A percentile compares a stretch with the other conserved stretches of the same genome.
Evolutionary conservation across 2,797 vertebrate genomes (phyloP).

Genomic region (Syngnathus rostellatus): DNA sequence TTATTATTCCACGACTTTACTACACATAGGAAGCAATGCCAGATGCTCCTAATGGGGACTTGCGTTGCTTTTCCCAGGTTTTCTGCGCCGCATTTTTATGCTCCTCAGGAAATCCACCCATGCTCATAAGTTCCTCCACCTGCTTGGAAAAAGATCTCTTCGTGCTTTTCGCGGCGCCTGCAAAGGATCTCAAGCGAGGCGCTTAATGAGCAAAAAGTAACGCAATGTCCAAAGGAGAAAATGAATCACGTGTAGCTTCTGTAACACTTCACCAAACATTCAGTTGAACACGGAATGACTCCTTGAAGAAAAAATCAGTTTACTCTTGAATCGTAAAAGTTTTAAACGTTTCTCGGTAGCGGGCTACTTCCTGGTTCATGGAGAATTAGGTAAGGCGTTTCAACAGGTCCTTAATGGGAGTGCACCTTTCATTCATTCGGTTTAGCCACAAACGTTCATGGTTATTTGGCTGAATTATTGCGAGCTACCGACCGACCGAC

Average conservation of each 20-base stretch:
- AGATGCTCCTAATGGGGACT: constrained; percentile 44
- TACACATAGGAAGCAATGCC: constrained; percentile 57
- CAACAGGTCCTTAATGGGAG: neutral
- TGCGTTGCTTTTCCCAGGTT: constrained; percentile 48
- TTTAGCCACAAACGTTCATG: neutral
- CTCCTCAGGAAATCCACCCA: constrained; percentile 65
- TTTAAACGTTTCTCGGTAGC: neutral
- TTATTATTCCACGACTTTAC: constrained; percentile 62
- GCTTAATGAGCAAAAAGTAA: constrained; percentile 27
- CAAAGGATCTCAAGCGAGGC: constrained; percentile 56
- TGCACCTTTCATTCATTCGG: neutral
- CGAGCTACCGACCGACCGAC: neutral
- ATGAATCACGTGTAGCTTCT: constrained; percentile 65
- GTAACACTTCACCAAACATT: constrained; percentile 50
- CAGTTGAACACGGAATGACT: constrained; percentile 43
- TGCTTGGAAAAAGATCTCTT: constrained; percentile 69
- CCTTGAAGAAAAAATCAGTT: neutral
- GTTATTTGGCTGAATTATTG: neutral
- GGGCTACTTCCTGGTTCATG: neutral
- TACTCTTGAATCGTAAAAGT: neutral
- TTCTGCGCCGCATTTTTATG: constrained; percentile 61
- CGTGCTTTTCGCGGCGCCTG: constrained; percentile 53
- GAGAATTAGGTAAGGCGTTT: neutral
- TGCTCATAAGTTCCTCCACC: constrained; percentile 70
- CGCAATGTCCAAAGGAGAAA: constrained; percentile 34